Evolutionary conservation across 2,888 invertebrate species (phyloP), one percentile per base, ranked within the genome.

Genomic region (Agonopterix heracliana): DNA sequence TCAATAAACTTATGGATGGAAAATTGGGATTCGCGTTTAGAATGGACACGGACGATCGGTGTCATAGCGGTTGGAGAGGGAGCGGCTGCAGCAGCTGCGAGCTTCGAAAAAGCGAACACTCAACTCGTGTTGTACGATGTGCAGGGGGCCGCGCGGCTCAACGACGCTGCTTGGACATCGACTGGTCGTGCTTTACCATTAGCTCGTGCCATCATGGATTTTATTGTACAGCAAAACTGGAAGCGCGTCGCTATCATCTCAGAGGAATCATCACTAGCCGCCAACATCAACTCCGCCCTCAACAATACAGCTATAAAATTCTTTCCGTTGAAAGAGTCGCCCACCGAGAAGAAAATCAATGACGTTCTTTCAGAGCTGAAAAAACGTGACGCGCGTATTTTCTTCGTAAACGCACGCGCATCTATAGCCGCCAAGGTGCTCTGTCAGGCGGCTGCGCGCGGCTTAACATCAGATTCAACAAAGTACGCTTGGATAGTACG

Each of bases 351-450:
- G 10, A 9, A 38, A 38, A 38, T 38, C n/a, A 11, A 38, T 0
- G n/a, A 38, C n/a, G n/a, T 26, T 26, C 26, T 26, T 3, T 26
- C 26, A 26, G 1, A 26, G 5, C 26, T 26, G 26, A 26, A 26
- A 7, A 26, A 26, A 7, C 26, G 2, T 51, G 89, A 91, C 44
- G 94, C 94, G 0, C 91, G 91, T 56, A 93, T 97, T 9, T 93
- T 97, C 42, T 93, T 96, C 52, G 92, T 95, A 0, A 96, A 96
- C 71, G 92, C 95, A 35, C 92, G 93, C 50, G 85, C 90, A 51
- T 84, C 89, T 35, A 90, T 91, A 0, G 91, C 92, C 1, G 79
- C 92, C 35, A 84, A 90, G 46, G 91, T 95, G 1, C 91, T 97
- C 89, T 94, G 94, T 67, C 92, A 92, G 67, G 80, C 72, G 1